phyloP scores from a whole-genome alignment of 2,888 invertebrate genomes.

The Carabus problematicus region DNA sequence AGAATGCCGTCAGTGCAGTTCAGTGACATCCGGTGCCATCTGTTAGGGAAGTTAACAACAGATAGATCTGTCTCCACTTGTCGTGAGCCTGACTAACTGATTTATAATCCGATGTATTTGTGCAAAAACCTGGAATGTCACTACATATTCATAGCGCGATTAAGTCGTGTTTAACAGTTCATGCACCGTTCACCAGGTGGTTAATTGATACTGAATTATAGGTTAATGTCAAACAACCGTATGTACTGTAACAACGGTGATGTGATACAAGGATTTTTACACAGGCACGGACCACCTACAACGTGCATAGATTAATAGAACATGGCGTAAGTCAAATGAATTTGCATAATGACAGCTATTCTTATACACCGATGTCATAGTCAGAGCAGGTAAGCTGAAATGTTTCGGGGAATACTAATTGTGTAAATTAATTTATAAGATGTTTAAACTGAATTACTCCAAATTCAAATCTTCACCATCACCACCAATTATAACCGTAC shows the following conservation, averaged over 20 bases:
- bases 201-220: constrained; percentile 16
- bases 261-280: constrained; percentile 10
- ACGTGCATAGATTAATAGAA: background rate
- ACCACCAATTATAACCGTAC: constrained; percentile 1
- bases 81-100: no score
- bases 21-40: no score
- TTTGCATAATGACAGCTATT: constrained; percentile 1
- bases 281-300: background rate
- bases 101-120: background rate
- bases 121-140: constrained; percentile 16
- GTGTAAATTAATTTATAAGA: constrained; percentile 35
- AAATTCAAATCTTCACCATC: background rate
- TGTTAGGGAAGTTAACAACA: no score
- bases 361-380: no score
- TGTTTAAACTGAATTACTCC: constrained; percentile 34
- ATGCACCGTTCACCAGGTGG: constrained; percentile 2
- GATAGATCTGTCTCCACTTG: background rate
- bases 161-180: background rate
- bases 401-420: constrained; percentile 10
- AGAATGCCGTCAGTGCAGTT: background rate
- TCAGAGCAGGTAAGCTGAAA: no score
- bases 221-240: constrained; percentile 9
- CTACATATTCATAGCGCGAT: constrained; percentile 13
- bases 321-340: background rate
- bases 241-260: background rate